Percentiles rank a stretch among this genome's conserved stretches.
Evolutionary conservation across 1,140 invertebrate species (phyloP).

Genomic region (Aphaenogaster rudis): DNA sequence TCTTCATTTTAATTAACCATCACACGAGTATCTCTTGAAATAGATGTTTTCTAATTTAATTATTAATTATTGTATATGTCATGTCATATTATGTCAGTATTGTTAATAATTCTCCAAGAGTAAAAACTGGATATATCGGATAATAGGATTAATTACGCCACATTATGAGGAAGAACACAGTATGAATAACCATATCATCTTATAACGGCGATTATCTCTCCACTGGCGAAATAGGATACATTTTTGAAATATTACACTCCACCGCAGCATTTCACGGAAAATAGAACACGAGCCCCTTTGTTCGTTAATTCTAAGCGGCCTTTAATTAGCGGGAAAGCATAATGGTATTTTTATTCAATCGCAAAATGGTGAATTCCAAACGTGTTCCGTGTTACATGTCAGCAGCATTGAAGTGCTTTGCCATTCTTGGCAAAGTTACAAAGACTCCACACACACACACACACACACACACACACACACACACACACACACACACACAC

Average conservation of each 20-base stretch:
- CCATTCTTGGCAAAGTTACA: slow-evolving; percentile 37
- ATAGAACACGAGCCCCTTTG: not conserved
- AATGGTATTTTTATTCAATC: slow-evolving; percentile 26
- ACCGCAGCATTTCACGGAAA: not conserved
- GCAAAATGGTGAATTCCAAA: slow-evolving; percentile 6
- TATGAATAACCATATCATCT: slow-evolving; percentile 8
- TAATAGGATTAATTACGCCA: slow-evolving; percentile 6
- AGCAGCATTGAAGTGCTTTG: not conserved
- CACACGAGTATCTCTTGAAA: not conserved
- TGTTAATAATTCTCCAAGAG: not conserved
- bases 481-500: not conserved
- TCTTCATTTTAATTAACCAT: slow-evolving; percentile 7
- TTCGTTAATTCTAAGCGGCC: not conserved
- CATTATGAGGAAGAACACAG: not conserved
- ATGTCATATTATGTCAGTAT: not conserved
- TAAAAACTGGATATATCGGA: not conserved
- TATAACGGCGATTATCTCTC: not conserved
- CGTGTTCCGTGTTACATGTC: not conserved
- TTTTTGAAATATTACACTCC: slow-evolving; percentile 23
- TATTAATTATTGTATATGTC: not conserved
- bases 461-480: too few species aligned
- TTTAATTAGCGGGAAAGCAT: not conserved
- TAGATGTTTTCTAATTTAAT: not conserved
- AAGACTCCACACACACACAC: not conserved
- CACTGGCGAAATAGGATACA: not conserved